A percentile compares a stretch with the other conserved stretches of the same genome.
Conservation (phyloP, 2,113 vertebrate species). For the Planiliza haematocheilus region DNA sequence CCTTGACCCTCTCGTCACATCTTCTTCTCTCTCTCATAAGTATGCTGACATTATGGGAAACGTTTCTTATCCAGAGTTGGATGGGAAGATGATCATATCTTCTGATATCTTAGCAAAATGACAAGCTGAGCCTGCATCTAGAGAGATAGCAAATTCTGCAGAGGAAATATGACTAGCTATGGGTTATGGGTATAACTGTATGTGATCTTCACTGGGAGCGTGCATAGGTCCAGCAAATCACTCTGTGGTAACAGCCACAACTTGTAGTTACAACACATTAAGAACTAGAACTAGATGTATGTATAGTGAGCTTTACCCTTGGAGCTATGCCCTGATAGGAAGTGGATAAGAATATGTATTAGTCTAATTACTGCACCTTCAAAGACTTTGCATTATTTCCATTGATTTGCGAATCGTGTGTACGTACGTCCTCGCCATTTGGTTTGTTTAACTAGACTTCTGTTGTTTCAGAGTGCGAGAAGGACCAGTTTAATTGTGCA, state of each 20-base stretch:
- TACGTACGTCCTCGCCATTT: not conserved
- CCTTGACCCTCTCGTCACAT: not conserved
- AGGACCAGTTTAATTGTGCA: conserved; percentile 76
- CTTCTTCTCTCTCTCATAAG: not conserved
- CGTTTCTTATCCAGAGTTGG: conserved; percentile 7
- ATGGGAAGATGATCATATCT: conserved; percentile 24
- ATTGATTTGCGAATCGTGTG: not conserved
- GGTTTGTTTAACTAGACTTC: conserved; percentile 5
- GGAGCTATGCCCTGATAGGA: no score
- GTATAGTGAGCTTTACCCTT: not conserved
- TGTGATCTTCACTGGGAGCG: not conserved
- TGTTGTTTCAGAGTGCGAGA: conserved; percentile 68
- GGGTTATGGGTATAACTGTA: not conserved
- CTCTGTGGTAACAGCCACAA: not conserved
- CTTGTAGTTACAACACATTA: not conserved
- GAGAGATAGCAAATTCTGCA: not conserved
- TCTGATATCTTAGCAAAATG: conserved; percentile 19
- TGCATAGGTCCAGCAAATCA: not conserved
- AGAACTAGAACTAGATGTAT: not conserved
- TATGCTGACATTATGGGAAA: not conserved
- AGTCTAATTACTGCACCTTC: no score
- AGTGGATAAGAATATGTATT: no score
- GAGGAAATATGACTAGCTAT: not conserved
- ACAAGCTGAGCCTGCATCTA: conserved; percentile 2
- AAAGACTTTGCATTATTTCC: no score